Base-by-base conservation (phyloP, 2,113 vertebrate species). In the Acanthisitta chloris region DNA sequence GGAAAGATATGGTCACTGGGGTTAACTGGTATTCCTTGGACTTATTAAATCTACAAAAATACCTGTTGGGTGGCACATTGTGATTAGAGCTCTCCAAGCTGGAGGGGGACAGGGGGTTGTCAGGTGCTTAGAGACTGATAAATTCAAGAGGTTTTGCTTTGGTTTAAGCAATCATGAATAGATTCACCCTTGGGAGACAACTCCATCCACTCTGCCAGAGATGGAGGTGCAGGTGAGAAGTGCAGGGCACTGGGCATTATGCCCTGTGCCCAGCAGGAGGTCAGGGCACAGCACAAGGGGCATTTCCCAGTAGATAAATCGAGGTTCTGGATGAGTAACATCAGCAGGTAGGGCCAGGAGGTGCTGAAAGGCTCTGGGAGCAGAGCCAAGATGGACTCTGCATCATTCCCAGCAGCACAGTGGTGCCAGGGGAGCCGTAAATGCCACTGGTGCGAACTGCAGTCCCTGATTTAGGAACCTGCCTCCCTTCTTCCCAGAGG, bases 251-350 rank as follows among this genome's bases (percentile, higher is more conserved):
- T 15, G 81, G 43, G 38, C 34, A 57, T 2, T 1, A 5, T 25
- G 12, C 24, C 55, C 33, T 9, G 40, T 3, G 20, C 29, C 36
- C 4, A 71, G 70, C 65, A 18, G 67, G 10, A 46, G 42, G 38
- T 1, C 36, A 58, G 58, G 57, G 31, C n/a, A 13, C 29, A 8
- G 80, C 25, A 4, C 36, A 3, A 26, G 42, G 45, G 49, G 24
- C 40, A 24, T 19, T 57, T 73, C 61, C 51, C 34, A 0, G 0
- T 3, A 0, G 17, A 26, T 26, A 42, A 17, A 1, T 2, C 1
- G n/a, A 79, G 21, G 7, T 4, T 43, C 11, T 5, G 52, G 71
- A n/a, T 43, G 40, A 36, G 18, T 1, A 57, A 9, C 4, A 1
- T 67, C 51, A 25, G 70, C 55, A 15, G 71, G 66, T 12, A 9